Evolutionary conservation across 1,140 invertebrate species (phyloP).

Genomic region (Leptoteleia sp.): DNA sequence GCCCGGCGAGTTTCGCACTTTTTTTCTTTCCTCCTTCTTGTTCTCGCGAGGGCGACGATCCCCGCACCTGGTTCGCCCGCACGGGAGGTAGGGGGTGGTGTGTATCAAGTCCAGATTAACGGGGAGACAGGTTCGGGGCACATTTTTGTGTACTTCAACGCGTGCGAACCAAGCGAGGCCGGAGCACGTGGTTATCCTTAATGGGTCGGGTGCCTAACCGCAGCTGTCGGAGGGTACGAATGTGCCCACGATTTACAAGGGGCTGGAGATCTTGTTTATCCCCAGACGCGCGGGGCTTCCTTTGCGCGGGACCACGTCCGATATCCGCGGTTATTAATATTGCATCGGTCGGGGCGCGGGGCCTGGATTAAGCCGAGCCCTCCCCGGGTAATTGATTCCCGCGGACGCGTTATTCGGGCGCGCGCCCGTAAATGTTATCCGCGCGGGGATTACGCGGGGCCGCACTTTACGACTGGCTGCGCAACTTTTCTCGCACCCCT

Average conservation of each 20-base stretch:
- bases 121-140: conserved; percentile 27
- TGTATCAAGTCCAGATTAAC: conserved; percentile 27
- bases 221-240: conserved; percentile 67
- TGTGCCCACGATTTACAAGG: conserved; percentile 69
- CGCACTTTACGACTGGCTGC: conserved; percentile 31
- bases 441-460: conserved; percentile 69
- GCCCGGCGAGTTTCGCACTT: background rate
- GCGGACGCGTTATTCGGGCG: conserved; percentile 70
- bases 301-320: conserved; percentile 48
- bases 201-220: conserved; percentile 48
- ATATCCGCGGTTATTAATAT: conserved; percentile 77
- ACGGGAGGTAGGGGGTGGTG: background rate
- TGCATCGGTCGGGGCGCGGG: no score
- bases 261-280: conserved; percentile 69
- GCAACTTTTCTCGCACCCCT: conserved; percentile 36
- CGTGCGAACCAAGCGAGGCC: conserved; percentile 50
- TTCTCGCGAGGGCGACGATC: background rate
- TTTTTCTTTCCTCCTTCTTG: conserved; percentile 11
- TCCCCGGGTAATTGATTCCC: conserved; percentile 75
- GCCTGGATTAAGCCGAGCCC: no score
- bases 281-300: conserved; percentile 45
- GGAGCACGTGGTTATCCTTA: conserved; percentile 54
- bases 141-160: conserved; percentile 24
- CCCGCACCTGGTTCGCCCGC: conserved; percentile 1
- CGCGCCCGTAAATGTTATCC: conserved; percentile 66